These are phyloP conservation scores for Scleropages formosus DNA, from an alignment of 2,797 vertebrate genomes.

Conservation along the genomic window DNA sequence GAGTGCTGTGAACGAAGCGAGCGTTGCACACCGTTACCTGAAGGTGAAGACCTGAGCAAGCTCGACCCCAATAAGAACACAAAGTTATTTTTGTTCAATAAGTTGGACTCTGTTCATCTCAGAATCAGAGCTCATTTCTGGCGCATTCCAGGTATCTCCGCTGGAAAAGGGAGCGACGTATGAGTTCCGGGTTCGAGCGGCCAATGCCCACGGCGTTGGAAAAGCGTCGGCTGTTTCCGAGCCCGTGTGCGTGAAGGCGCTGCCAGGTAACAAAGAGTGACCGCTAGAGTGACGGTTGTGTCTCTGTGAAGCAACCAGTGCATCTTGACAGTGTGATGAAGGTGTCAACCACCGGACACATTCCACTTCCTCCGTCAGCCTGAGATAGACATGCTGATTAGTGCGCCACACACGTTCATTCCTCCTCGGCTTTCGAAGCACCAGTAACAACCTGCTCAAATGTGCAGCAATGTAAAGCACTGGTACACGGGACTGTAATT, in stretches of 20 bases:
- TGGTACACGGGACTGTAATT: no score
- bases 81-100: no score
- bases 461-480: no score
- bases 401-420: no score
- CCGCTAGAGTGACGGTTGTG: neutral
- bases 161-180: constrained; percentile 81
- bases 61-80: neutral
- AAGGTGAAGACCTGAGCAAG: constrained; percentile 65
- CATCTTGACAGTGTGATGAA: neutral
- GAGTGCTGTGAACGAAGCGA: constrained; percentile 68
- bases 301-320: neutral
- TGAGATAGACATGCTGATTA: no score
- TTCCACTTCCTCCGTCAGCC: no score
- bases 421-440: no score
- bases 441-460: no score
- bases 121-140: constrained; percentile 2
- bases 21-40: constrained; percentile 72
- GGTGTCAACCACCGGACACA: neutral
- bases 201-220: constrained; percentile 78
- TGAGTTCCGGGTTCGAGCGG: constrained; percentile 82
- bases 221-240: constrained; percentile 81
- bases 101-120: no score
- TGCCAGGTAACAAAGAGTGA: constrained; percentile 73
- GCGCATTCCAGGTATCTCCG: constrained; percentile 68
- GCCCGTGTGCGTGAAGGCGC: constrained; percentile 76